Evolutionary conservation across 1,140 invertebrate species (phyloP).

Genomic region (Drosophila trapezifrons): DNA sequence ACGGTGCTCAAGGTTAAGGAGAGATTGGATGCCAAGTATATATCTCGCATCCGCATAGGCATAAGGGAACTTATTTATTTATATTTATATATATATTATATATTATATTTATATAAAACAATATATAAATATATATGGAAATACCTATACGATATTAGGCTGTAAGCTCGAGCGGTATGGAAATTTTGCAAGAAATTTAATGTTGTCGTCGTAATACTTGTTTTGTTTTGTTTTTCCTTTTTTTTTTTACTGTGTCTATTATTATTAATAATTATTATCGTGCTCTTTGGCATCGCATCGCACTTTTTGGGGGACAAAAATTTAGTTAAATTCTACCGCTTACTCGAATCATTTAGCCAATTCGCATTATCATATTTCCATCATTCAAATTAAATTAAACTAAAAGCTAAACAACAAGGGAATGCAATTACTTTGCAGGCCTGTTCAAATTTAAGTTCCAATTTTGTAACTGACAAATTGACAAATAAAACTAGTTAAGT

Average conservation of each 20-base stretch:
- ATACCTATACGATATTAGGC: conserved; percentile 42
- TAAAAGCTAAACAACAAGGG: not conserved
- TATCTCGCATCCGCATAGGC: conserved; percentile 30
- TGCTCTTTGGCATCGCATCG: conserved; percentile 22
- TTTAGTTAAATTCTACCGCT: conserved; percentile 39
- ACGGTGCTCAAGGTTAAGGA: conserved; percentile 26
- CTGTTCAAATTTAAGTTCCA: conserved; percentile 32
- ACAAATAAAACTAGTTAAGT: conserved; percentile 45
- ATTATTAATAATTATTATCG: conserved; percentile 4
- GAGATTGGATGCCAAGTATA: conserved; percentile 12
- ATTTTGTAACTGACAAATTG: conserved; percentile 43
- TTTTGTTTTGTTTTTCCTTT: conserved; percentile 33
- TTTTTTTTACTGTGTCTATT: conserved; percentile 11
- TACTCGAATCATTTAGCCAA: conserved; percentile 30
- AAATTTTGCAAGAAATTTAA: conserved; percentile 35
- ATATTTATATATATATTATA: conserved; percentile 14
- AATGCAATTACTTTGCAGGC: conserved; percentile 11
- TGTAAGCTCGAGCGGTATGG: conserved; percentile 27
- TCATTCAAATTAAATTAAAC: conserved; percentile 7
- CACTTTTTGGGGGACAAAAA: conserved; percentile 22
- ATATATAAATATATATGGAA: conserved; percentile 18
- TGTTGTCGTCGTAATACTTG: conserved; percentile 5
- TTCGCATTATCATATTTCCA: conserved; percentile 20
- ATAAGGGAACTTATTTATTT: conserved; percentile 54
- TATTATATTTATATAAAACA: conserved; percentile 12